A percentile compares a stretch with the other conserved stretches of the same genome.
Evolutionary conservation across 1,140 invertebrate genomes (phyloP).

Genomic region (Diorhabda carinulata): DNA sequence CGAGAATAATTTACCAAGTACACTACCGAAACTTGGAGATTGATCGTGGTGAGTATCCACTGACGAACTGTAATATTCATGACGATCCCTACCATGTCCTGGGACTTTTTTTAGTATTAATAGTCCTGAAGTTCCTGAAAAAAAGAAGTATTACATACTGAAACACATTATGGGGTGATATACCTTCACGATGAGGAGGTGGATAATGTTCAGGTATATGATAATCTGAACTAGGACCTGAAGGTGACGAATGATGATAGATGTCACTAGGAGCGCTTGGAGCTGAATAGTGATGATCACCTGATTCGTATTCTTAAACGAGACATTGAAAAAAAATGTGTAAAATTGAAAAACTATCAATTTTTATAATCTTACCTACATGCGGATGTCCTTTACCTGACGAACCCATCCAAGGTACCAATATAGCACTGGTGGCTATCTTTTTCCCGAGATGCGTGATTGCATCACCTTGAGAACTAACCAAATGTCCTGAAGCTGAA

Average conservation of each 20-base stretch:
- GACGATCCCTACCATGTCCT: conserved; percentile 9
- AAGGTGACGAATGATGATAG: conserved; percentile 23
- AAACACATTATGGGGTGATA: background rate
- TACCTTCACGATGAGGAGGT: conserved; percentile 24
- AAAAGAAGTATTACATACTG: background rate
- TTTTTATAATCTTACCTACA: background rate
- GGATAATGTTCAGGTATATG: conserved; percentile 22
- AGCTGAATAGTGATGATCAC: conserved; percentile 8
- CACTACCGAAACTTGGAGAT: conserved; percentile 31
- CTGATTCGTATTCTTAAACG: conserved; percentile 12
- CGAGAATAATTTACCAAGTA: conserved; percentile 36
- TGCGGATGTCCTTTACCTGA: conserved; percentile 29
- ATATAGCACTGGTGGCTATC: conserved; percentile 66
- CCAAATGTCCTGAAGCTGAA: conserved; percentile 67
- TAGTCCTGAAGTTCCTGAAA: conserved; percentile 26
- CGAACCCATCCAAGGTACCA: conserved; percentile 51
- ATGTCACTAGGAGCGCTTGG: conserved; percentile 19
- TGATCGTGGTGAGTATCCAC: conserved; percentile 28
- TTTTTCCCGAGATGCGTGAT: conserved; percentile 72
- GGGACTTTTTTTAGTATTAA: conserved; percentile 40
- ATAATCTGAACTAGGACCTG: conserved; percentile 22
- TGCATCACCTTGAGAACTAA: conserved; percentile 67
- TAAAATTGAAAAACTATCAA: background rate
- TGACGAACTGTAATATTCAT: conserved; percentile 22
- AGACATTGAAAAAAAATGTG: background rate